Base-by-base conservation (phyloP, 2,113 vertebrate genomes). In the Spea multiplicata region DNA sequence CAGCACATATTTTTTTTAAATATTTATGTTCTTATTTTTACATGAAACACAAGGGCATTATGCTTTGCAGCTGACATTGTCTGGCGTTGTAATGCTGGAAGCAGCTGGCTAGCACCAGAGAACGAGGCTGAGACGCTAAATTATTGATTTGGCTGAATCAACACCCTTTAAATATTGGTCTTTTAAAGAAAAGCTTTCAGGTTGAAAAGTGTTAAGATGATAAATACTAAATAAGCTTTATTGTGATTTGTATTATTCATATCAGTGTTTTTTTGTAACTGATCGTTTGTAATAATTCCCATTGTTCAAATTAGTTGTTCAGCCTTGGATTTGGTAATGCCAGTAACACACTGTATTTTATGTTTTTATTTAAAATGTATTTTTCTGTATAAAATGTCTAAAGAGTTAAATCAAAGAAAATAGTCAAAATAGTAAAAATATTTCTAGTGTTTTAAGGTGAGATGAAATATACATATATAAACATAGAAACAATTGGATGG, bases 81-180 rank as follows among this genome's bases (percentile, higher is more conserved):
- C 91, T 94, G 92, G 91, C 90, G 82, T 81, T 75, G 84, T 88
- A 87, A 85, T 88, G 87, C 45, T 49, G 87, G 89, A 91, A 93
- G 92, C 95, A 95, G 94, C 94, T 96, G 95, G 93, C 84, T 90
- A 89, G 90, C 92, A 93, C 87, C 85, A 86, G 85, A 85, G 85
- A 89, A 82, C 86, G 85, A 88, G 84, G 92, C 89, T 88, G 90
- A 91, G 91, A 87, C 90, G 87, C 89, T 97, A 91, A 96, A 97
- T 98, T 95, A 96, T 95, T 95, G 88, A 96, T 94, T 90, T 88
- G 89, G 83, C 94, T 94, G 94, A 94, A 95, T 95, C 91, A 95
- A 91, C 95, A 96, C 92, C 89, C 90, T 90, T 90, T 91, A 91
- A 92, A 89, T 91, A 91, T 88, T 89, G 84, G 84, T 16, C 83